phyloP scores from a whole-genome alignment of 2,888 invertebrate genomes.

The Lydus trimaculatus region DNA sequence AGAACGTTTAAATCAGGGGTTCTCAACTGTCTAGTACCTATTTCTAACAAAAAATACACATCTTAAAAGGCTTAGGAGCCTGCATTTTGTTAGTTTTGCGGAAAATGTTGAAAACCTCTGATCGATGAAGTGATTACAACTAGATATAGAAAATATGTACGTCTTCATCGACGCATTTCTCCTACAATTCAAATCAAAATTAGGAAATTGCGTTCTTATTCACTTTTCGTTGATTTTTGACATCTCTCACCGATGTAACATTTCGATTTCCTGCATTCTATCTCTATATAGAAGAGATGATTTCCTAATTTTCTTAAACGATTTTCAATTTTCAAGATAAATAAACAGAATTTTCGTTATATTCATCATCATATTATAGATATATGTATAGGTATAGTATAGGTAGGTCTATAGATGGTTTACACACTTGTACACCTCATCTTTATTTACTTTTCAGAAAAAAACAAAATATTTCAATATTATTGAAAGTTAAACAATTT shows the following conservation, averaged over 20 bases:
- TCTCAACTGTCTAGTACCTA: no score
- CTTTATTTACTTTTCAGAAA: constrained; percentile 11
- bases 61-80: no score
- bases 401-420: constrained; percentile 23
- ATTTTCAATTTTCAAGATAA: not conserved
- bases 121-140: no score
- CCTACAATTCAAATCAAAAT: constrained; percentile 28
- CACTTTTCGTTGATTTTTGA: constrained; percentile 23
- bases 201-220: constrained; percentile 31
- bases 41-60: no score
- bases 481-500: constrained; percentile 23
- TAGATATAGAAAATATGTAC: no score
- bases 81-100: no score
- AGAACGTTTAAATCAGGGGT: not conserved
- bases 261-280: constrained; percentile 1
- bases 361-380: no score
- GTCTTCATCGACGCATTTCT: not conserved
- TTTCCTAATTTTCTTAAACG: constrained; percentile 8
- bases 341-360: constrained; percentile 3
- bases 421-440: constrained; percentile 16
- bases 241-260: not conserved
- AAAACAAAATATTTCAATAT: constrained; percentile 18
- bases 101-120: not conserved
- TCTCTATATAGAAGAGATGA: not conserved
- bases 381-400: no score